These are phyloP conservation scores for Scolopax bukidnonensis DNA, from an alignment of 2,797 vertebrate genomes.

Conservation along the genomic window DNA sequence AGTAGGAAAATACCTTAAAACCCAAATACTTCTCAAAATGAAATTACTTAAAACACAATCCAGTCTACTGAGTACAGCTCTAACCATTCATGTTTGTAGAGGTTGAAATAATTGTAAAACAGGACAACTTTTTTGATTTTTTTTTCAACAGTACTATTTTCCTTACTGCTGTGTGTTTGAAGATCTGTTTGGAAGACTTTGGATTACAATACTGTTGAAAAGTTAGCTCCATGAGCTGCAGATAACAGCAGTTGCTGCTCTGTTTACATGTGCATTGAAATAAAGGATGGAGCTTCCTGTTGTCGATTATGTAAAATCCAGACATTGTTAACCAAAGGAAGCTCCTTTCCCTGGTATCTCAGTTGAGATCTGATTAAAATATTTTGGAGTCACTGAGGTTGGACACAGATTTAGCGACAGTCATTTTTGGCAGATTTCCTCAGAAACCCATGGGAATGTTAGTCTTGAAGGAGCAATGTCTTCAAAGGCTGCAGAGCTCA, in stretches of 20 bases:
- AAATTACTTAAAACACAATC: not conserved
- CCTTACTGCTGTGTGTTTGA: not conserved
- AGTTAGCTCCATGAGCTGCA: not conserved
- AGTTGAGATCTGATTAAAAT: slow-evolving; percentile 25
- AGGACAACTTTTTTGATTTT: not conserved
- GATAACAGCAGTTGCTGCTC: not conserved
- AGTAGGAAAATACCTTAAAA: not conserved
- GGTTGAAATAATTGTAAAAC: not conserved
- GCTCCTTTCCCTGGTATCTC: not conserved
- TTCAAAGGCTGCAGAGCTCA: not conserved
- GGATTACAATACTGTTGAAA: not conserved
- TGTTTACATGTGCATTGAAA: not conserved
- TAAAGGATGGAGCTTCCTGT: slow-evolving; percentile 15
- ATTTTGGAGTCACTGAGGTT: not conserved
- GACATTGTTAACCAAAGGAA: slow-evolving; percentile 52
- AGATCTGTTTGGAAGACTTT: not conserved
- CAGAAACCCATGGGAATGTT: not conserved
- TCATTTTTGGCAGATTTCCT: not conserved
- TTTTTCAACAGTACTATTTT: not conserved
- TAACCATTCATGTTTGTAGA: not conserved
- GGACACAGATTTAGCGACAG: not conserved
- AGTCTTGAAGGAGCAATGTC: not conserved
- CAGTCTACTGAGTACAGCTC: not conserved
- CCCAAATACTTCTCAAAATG: not conserved
- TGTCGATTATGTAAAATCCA: not conserved